phyloP scores from a whole-genome alignment of 2,888 invertebrate genomes.

The Apodemia mormo region DNA sequence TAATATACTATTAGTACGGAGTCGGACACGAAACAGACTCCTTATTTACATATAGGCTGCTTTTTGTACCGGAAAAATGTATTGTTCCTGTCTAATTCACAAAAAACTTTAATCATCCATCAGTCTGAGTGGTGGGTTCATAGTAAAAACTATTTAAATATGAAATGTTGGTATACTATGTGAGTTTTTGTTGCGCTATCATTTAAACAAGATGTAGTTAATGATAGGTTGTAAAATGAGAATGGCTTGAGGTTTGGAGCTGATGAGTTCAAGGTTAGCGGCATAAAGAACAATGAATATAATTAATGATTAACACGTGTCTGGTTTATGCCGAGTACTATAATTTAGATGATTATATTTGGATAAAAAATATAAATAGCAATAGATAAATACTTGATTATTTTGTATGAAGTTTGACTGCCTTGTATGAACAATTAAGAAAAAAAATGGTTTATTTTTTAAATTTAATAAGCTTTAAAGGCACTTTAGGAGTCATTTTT shows the following conservation, averaged over 20 bases:
- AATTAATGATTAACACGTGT: constrained; percentile 31
- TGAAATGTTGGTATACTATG: background rate
- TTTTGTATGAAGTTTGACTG: background rate
- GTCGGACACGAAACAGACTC: too few relatives aligned
- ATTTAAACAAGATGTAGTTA: constrained; percentile 28
- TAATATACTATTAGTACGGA: too few relatives aligned
- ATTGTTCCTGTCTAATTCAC: too few relatives aligned
- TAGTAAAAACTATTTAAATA: background rate
- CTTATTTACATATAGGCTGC: too few relatives aligned
- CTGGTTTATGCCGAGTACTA: constrained; percentile 28
- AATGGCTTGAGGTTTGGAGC: constrained; percentile 37
- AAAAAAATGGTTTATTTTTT: too few relatives aligned
- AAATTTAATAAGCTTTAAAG: too few relatives aligned
- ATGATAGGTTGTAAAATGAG: constrained; percentile 38
- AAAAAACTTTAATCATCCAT: background rate
- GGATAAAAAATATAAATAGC: background rate
- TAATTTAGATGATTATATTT: constrained; percentile 27
- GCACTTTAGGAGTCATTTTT: too few relatives aligned
- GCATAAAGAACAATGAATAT: constrained; percentile 32
- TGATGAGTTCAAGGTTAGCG: constrained; percentile 61
- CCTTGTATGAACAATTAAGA: too few relatives aligned
- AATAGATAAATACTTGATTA: background rate
- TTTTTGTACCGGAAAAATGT: too few relatives aligned
- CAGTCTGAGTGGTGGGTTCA: background rate
- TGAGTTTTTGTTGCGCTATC: constrained; percentile 6